A percentile compares a stretch with the other conserved stretches of the same genome.
These are phyloP conservation scores for Amphipyra berbera DNA, from an alignment of 2,888 invertebrate species.

Conservation along the genomic window DNA sequence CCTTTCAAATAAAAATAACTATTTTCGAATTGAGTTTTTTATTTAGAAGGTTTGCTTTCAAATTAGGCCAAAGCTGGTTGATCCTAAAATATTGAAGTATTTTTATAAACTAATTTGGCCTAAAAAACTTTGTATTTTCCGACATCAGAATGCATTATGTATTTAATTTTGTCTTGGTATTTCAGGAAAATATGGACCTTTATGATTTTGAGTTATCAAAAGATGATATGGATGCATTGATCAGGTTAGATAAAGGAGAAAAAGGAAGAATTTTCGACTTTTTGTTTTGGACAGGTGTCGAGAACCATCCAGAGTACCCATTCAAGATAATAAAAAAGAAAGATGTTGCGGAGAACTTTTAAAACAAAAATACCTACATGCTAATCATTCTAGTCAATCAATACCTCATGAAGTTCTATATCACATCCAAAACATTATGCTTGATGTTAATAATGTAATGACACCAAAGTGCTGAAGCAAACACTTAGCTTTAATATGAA, in stretches of 20 bases:
- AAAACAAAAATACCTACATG: conserved; percentile 3
- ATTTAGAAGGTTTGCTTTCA: no score
- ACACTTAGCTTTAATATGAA: conserved; percentile 49
- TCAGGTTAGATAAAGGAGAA: conserved; percentile 90
- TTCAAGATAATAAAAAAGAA: conserved; percentile 73
- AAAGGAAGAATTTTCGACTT: conserved; percentile 92
- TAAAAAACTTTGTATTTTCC: no score
- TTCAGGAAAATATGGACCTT: conserved; percentile 91
- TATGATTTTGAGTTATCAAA: conserved; percentile 91
- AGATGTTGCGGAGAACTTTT: background rate
- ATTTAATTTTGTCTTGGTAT: conserved; percentile 8
- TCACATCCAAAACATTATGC: background rate
- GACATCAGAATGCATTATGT: background rate
- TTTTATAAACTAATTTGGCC: no score
- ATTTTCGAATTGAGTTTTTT: no score
- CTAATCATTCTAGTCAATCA: conserved; percentile 62
- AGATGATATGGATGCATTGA: conserved; percentile 88
- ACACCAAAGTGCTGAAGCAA: conserved; percentile 34
- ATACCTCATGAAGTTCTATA: conserved; percentile 55
- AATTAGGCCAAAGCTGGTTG: no score
- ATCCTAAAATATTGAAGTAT: no score
- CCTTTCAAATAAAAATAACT: no score
- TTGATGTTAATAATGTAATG: conserved; percentile 19
- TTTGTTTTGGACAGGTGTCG: conserved; percentile 91
- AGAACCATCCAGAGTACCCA: conserved; percentile 93